Evolutionary conservation across 2,888 invertebrate species (phyloP), one percentile per base, ranked within the genome.

Genomic region (Agriotes lineatus): DNA sequence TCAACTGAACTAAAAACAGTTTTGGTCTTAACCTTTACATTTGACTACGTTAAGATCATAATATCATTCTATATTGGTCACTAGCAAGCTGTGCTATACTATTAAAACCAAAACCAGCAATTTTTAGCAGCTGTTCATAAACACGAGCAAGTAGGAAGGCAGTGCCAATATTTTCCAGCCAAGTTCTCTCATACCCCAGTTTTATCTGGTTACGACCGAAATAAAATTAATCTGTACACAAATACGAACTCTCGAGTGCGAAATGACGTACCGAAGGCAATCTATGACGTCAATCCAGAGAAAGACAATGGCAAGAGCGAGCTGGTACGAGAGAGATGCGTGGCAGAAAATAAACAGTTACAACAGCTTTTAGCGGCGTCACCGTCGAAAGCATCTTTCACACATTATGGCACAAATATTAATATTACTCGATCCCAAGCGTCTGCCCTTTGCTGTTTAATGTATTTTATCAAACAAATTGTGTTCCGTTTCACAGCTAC

Each of bases 201-300:
- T 56, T 56, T 39, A 22, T 39, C 56, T 20, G 19, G 56, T 22
- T 18, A 39, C 35, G 56, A 39, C 56, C 18, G 14, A 56, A 56
- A 59, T 59, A 58, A 60, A 60, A 44, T 44, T 60, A 60, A 45
- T 60, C 45, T 61, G 30, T 50, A 52, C 22, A 61, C 61, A 61
- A 61, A 61, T 61, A 50, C 16, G 12, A 52, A 61, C 52, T 35
- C 20, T 52, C 25, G 39, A 61, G 61, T 61, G 61, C 42, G 50
- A 60, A 60, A 37, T 61, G 50, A 50, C 50, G 61, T 61, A 35
- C 37, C 9, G 61, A 61, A 35, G 61, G 61, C 50, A 61, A 61
- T 39, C 35, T 37, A 52, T 61, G 61, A 61, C 61, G 61, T 61
- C 61, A 61, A 61, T 61, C 22, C 14, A 37, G 45, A 61, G 37